Percentiles rank a stretch among this genome's conserved stretches.
Conservation (phyloP, 2,888 invertebrate species). For the Lasius platythorax region DNA sequence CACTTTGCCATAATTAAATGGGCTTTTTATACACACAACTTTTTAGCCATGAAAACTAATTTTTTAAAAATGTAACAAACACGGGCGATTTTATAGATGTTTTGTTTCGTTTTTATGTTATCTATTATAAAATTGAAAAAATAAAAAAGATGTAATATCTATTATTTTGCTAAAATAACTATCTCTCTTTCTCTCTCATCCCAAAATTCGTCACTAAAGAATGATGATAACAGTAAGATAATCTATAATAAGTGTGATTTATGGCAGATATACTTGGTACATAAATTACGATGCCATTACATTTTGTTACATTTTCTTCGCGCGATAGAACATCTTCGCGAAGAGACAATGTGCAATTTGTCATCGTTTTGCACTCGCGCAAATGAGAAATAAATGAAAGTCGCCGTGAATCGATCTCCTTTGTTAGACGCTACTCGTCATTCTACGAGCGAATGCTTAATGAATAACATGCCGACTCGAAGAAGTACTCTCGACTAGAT, state of each 20-base stretch:
- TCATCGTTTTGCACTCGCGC: background rate
- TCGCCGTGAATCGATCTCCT: conserved; percentile 60
- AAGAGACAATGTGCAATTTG: conserved; percentile 20
- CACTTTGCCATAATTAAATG: background rate
- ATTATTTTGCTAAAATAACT: background rate
- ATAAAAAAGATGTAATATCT: background rate
- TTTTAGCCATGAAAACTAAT: background rate
- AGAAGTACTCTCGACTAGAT: conserved; percentile 56
- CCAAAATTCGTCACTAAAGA: background rate
- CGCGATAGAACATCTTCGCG: background rate
- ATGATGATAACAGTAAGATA: background rate
- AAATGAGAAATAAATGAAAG: conserved; percentile 60
- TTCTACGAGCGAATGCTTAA: conserved; percentile 60
- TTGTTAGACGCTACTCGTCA: conserved; percentile 63
- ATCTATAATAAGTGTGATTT: background rate
- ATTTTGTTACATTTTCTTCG: background rate
- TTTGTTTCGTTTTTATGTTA: background rate
- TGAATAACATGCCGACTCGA: conserved; percentile 57
- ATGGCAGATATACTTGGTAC: background rate
- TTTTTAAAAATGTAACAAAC: background rate
- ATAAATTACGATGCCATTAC: background rate
- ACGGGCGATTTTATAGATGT: background rate
- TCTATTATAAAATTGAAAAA: background rate
- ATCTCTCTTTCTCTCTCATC: background rate
- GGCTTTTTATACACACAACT: background rate